A percentile compares a stretch with the other conserved stretches of the same genome.
phyloP scores from a whole-genome alignment of 30 jellyfish, hydroid and myxozoan species.

The Aurelia coerulea region DNA sequence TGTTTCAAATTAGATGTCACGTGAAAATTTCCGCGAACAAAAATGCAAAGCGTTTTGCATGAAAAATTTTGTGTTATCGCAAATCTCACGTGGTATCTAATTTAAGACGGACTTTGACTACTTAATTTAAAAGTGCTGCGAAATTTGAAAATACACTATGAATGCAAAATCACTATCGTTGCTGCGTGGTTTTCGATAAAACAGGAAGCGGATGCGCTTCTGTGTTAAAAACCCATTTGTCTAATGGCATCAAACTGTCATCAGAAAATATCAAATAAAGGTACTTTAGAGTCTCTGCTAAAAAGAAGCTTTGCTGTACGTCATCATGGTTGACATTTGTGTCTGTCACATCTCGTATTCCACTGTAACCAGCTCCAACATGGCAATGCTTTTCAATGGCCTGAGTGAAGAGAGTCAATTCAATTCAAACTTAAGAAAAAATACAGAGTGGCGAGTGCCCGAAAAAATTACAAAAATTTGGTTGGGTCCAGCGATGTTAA shows the following conservation, averaged over 20 bases:
- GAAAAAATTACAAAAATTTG: too few relatives aligned
- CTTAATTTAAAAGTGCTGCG: too few relatives aligned
- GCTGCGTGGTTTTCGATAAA: constrained; percentile 52
- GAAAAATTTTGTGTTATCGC: too few relatives aligned
- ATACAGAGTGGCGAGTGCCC: too few relatives aligned
- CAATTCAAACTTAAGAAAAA: neutral
- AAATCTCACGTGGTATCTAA: too few relatives aligned
- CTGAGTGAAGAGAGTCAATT: constrained; percentile 42
- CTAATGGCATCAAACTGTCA: constrained; percentile 86
- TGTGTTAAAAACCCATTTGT: constrained; percentile 96
- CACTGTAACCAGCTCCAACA: constrained; percentile 97
- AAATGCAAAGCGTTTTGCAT: too few relatives aligned
- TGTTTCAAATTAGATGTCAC: too few relatives aligned
- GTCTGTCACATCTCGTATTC: constrained; percentile 94
- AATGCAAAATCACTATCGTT: constrained; percentile 13
- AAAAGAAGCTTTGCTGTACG: constrained; percentile 98
- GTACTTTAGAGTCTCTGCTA: constrained; percentile 97
- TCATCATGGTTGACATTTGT: constrained; percentile 90
- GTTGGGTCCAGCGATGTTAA: too few relatives aligned
- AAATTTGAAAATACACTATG: too few relatives aligned
- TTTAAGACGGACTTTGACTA: too few relatives aligned
- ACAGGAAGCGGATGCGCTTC: constrained; percentile 99
- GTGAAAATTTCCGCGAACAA: too few relatives aligned
- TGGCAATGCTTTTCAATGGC: constrained; percentile 97
- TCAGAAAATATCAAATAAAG: constrained; percentile 90